Base-by-base conservation (phyloP, 2,888 invertebrate genomes). In the Congeria kusceri region DNA sequence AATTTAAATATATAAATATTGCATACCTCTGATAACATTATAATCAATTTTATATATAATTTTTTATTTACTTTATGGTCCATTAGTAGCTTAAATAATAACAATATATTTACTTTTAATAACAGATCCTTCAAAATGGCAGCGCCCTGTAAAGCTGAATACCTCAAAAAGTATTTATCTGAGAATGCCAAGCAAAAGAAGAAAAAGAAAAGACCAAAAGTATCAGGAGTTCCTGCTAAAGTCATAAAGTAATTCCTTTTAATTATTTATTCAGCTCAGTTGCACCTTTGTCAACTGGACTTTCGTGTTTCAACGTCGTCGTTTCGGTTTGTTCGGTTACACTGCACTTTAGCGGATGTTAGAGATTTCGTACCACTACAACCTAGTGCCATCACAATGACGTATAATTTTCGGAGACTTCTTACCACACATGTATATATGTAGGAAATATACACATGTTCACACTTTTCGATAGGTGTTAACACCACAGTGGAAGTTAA, bases 131-230 rank as follows among this genome's bases (percentile, higher is more conserved):
- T 65, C 32, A 80, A 76, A 2, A 80, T 80, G 83, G 83, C 83
- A 44, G 76, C 85, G 29, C 62, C 84, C 58, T 90, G 88, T 67
- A 96, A 94, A 65, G 96, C 96, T 83, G 96, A 92, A 46, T 92
- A 92, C 66, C 73, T 92, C 58, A 92, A 92, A 80, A 88, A 89
- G 56, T 92, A 92, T 84, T 71, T 91, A 63, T 91, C 92, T 15
- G 87, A 81, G 44, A 85, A 87, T 57, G 74, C 81, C 27, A 86
- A 89, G 62, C 87, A 89, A 68, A 89, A 87, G 61, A 89, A 86
- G 83, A 91, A 90, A 76, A 89, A 85, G 75, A 89, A 84, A 69
- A 88, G 79, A 66, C 72, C 63, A 63, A 79, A 72, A 61, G 39
- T 66, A 29, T 62, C 65, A 3, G 29, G 57, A 29, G 70, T 57